Conservation (phyloP, 2,888 invertebrate species). For the Heteromurus nitidus region DNA sequence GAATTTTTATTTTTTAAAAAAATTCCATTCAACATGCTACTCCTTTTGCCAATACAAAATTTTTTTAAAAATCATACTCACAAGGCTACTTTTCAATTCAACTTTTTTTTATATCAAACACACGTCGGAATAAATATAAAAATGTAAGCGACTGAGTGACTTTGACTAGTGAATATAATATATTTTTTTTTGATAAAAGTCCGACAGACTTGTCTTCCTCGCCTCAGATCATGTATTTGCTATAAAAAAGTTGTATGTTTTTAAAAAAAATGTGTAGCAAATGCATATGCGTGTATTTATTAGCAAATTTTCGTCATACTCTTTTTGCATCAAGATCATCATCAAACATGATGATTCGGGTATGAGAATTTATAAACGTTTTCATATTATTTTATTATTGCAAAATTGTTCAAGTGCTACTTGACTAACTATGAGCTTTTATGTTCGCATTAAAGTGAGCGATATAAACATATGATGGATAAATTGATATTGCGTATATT, state of each 20-base stretch:
- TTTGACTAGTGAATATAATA: slow-evolving; percentile 10
- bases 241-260: slow-evolving; percentile 32
- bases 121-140: not conserved
- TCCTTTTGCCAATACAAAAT: slow-evolving; percentile 30
- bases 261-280: slow-evolving; percentile 18
- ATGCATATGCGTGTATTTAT: not conserved
- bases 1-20: slow-evolving; percentile 32
- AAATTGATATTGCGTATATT: not conserved
- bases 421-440: not conserved
- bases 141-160: too few species aligned
- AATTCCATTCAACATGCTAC: slow-evolving; percentile 39
- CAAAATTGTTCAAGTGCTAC: not conserved
- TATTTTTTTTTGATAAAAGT: not conserved
- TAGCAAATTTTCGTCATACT: too few species aligned
- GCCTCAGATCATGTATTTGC: slow-evolving; percentile 22
- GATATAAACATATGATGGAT: slow-evolving; percentile 24
- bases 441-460: not conserved
- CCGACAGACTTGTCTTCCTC: slow-evolving; percentile 8
- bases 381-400: too few species aligned
- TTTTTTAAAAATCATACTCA: slow-evolving; percentile 42
- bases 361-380: too few species aligned
- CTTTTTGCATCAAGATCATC: not conserved
- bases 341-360: not conserved
- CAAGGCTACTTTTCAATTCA: slow-evolving; percentile 43
- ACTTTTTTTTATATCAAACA: slow-evolving; percentile 24